Evolutionary conservation across 1,140 invertebrate species (phyloP), one percentile per base, ranked within the genome.

Genomic region (Babylonia areolata): DNA sequence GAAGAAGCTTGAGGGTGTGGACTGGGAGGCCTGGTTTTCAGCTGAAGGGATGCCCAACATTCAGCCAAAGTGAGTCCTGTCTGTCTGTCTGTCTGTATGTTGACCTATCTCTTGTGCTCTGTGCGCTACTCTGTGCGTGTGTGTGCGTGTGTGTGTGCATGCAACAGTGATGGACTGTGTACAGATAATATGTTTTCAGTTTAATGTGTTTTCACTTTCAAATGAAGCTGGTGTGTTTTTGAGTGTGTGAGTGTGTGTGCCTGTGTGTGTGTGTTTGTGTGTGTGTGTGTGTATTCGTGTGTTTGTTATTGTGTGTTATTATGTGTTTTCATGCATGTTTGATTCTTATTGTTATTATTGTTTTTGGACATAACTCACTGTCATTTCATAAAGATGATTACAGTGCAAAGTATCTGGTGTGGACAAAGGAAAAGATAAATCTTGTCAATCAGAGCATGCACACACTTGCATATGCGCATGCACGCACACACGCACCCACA

Each of bases 21-120:
- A 99, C 92, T 99, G 98, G 97, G 94, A 98, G 46, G 91, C 95
- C 0, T 99, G 98, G 98, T 95, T 99, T 6, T 95, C 96, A 91
- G 95, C 95, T 33, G 96, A 96, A 82, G 98, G 98, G 80, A 97
- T 98, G 97, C 98, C 98, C 2, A 96, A 96, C 3, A 93, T 97
- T 73, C 97, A 97, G 93, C 97, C 97, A 28, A 94, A 96, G 95
- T 99, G 96, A 94, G 95, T 94, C 81, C 58, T 51, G 46, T 51
- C 46, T 69, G 58, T 73, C 31, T 35, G 71, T 73, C 1, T 73
- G 9, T 73, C 12, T 73, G 33, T 73, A 31, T 23, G 0, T 0
- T 5, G 46, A 12, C 46, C 2, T 51, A 17, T 51, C 46, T 51
- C 9, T n/a, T 69, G 58, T 69, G 58, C 58, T 69, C 58, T 69